Evolutionary conservation across 2,113 vertebrate genomes (phyloP).

Genomic region (Saguinus midas): DNA sequence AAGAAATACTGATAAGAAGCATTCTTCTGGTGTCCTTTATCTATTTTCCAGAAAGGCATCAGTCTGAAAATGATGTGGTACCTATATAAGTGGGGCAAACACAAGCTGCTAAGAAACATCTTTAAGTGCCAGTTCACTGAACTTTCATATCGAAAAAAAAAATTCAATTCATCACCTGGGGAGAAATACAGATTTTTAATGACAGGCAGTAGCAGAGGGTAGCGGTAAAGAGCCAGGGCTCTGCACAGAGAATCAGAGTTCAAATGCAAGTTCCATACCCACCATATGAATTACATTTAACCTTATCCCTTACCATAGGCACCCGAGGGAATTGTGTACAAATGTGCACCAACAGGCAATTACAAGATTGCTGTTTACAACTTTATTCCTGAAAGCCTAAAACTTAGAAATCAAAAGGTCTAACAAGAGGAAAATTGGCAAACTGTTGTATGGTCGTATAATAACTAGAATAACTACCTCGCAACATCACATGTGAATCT

Average conservation of each 20-base stretch:
- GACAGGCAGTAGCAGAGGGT: neutral
- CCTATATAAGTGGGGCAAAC: neutral
- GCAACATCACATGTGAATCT: neutral
- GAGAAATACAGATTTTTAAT: neutral
- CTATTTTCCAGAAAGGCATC: neutral
- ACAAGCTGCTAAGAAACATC: neutral
- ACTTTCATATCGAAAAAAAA: neutral
- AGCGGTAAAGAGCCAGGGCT: neutral
- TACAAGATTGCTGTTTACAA: neutral
- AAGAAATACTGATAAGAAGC: neutral
- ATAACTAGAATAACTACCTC: neutral
- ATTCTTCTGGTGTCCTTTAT: neutral
- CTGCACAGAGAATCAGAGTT: neutral
- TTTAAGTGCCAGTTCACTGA: neutral
- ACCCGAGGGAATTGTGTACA: neutral
- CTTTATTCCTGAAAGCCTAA: neutral
- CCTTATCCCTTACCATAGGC: neutral
- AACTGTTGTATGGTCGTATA: neutral
- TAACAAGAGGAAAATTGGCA: neutral
- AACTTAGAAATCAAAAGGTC: neutral
- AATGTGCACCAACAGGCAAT: neutral
- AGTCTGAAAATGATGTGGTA: conserved; percentile 40
- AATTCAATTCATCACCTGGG: neutral
- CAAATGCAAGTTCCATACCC: neutral
- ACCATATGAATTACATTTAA: neutral